Conservation (phyloP, 2,113 vertebrate species). For the Phyllostomus discolor region DNA sequence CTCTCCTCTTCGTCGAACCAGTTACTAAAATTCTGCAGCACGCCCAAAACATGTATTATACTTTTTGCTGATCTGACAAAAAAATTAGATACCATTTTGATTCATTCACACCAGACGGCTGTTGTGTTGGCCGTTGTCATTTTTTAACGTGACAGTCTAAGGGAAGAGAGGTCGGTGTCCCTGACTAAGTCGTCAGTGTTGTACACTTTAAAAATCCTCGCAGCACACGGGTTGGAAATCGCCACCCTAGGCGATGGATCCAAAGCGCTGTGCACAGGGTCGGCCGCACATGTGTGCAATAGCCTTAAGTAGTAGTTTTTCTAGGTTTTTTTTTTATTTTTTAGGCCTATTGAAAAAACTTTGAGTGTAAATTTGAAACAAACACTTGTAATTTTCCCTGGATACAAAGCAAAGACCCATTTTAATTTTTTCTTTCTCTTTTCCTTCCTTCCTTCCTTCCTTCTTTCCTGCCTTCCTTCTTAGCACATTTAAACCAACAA, state of each 20-base stretch:
- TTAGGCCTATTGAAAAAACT: background rate
- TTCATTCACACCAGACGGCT: background rate
- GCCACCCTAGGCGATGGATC: background rate
- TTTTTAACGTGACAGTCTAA: background rate
- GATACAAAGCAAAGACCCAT: background rate
- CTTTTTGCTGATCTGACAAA: background rate
- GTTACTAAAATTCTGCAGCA: background rate
- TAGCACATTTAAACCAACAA: background rate
- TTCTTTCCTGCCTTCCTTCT: background rate
- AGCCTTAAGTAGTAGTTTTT: background rate
- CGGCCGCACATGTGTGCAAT: background rate
- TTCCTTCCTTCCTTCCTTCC: background rate
- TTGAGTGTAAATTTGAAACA: background rate
- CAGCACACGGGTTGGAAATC: background rate
- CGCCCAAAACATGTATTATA: background rate
- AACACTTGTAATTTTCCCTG: background rate
- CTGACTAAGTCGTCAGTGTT: background rate
- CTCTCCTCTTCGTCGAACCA: accelerated
- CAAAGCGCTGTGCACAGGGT: background rate
- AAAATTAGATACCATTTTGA: background rate
- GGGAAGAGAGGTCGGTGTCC: background rate
- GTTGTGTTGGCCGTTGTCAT: background rate
- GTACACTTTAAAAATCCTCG: background rate
- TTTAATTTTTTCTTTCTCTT: background rate
- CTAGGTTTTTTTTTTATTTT: background rate